These are phyloP conservation scores for Digitonthophagus gazella DNA, from an alignment of 2,888 invertebrate genomes.

Conservation along the genomic window DNA sequence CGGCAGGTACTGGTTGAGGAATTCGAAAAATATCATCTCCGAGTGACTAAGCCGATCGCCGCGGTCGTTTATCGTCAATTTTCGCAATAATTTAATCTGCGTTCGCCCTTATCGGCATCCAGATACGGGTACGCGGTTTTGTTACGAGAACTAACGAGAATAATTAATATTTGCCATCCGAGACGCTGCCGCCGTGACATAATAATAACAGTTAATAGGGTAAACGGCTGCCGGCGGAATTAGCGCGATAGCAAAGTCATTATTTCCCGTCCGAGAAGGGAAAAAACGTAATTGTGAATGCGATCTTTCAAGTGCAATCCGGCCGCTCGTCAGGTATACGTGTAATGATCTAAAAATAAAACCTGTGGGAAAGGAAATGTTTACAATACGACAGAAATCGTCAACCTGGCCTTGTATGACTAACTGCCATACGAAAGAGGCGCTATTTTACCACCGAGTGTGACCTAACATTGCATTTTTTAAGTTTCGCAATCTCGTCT, in stretches of 20 bases:
- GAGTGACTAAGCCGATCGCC: not conserved
- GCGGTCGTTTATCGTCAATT: not conserved
- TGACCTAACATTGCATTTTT: not conserved
- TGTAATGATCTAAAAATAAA: conserved; percentile 9
- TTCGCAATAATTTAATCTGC: not conserved
- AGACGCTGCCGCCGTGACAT: not conserved
- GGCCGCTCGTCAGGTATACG: not conserved
- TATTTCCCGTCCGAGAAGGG: not conserved
- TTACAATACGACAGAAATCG: conserved; percentile 1
- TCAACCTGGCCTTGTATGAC: conserved; percentile 8
- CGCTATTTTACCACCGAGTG: not conserved
- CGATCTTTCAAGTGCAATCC: not conserved
- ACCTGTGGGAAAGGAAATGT: conserved; percentile 4
- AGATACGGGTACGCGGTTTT: not conserved
- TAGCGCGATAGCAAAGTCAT: not conserved
- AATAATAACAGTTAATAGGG: not conserved
- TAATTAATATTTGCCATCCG: not conserved
- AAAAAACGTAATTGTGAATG: not conserved
- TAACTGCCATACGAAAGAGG: not conserved
- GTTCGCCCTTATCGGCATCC: not conserved
- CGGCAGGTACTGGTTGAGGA: not conserved
- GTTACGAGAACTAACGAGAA: not conserved
- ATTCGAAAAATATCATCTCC: not conserved
- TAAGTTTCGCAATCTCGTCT: not conserved
- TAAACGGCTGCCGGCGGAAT: not conserved